A percentile compares a stretch with the other conserved stretches of the same genome.
phyloP scores from a whole-genome alignment of 2,113 vertebrate genomes.

The Ornithorhynchus anatinus region DNA sequence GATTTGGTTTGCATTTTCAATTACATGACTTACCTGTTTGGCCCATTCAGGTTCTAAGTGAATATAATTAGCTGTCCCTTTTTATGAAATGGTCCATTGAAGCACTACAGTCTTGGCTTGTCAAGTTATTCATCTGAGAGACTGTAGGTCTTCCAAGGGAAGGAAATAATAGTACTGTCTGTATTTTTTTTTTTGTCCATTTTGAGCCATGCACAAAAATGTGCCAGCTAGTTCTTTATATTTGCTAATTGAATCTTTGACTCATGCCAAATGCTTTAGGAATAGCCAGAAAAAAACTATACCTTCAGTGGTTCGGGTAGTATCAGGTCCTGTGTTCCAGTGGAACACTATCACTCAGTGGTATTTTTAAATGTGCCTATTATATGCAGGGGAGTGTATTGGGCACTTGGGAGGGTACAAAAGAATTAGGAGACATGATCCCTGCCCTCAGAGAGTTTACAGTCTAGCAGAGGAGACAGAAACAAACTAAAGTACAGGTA shows the following conservation, averaged over 20 bases:
- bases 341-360: too few relatives aligned
- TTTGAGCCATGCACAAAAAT: neutral
- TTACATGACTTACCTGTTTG: neutral
- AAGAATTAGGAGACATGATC: too few relatives aligned
- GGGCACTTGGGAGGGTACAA: too few relatives aligned
- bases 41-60: neutral
- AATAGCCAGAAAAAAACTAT: neutral
- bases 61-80: neutral
- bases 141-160: neutral
- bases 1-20: neutral
- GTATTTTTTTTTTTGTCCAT: slow-evolving; percentile 4
- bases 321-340: too few relatives aligned
- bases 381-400: too few relatives aligned
- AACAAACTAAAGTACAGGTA: too few relatives aligned
- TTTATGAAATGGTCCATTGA: neutral
- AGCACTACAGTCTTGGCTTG: neutral
- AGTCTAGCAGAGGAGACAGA: too few relatives aligned
- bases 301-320: neutral
- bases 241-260: neutral
- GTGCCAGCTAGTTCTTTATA: neutral
- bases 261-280: neutral
- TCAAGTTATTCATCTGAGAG: neutral
- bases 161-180: neutral
- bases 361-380: too few relatives aligned
- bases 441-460: too few relatives aligned